Percentiles rank a stretch among this genome's conserved stretches.
phyloP scores from a whole-genome alignment of 2,888 invertebrate species.

The Neoitamus cyanurus region DNA sequence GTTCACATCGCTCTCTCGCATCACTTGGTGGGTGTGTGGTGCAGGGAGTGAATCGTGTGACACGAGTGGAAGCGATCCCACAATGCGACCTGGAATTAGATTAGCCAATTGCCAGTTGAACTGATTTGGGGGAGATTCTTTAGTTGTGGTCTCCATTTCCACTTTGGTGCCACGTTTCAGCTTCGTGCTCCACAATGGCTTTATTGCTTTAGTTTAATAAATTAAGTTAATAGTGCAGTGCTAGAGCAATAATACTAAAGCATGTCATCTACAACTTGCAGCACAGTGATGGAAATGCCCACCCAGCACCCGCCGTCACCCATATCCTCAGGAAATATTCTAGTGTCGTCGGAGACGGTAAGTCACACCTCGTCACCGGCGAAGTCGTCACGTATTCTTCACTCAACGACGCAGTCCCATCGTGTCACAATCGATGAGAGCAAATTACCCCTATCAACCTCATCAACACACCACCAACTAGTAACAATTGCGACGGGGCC shows the following conservation, averaged over 20 bases:
- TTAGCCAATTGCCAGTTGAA: slow-evolving; percentile 39
- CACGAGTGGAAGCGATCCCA: slow-evolving; percentile 31
- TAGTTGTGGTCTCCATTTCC: slow-evolving; percentile 30
- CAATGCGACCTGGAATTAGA: slow-evolving; percentile 28
- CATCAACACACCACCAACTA: slow-evolving; percentile 60
- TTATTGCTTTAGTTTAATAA: slow-evolving; percentile 22
- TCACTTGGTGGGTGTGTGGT: background rate
- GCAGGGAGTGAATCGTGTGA: slow-evolving; percentile 14
- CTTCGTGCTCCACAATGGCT: slow-evolving; percentile 1
- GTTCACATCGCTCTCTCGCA: background rate
- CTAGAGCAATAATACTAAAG: background rate
- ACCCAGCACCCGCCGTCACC: slow-evolving; percentile 77
- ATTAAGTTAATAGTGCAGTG: slow-evolving; percentile 1
- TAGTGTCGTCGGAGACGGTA: slow-evolving; percentile 80
- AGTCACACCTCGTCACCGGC: slow-evolving; percentile 76
- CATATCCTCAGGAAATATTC: slow-evolving; percentile 78
- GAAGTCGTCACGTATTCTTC: slow-evolving; percentile 59
- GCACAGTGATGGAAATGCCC: slow-evolving; percentile 55
- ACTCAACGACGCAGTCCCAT: slow-evolving; percentile 62
- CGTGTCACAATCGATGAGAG: slow-evolving; percentile 66
- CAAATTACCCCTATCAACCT: slow-evolving; percentile 60
- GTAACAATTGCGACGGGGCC: slow-evolving; percentile 49
- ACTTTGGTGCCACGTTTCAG: slow-evolving; percentile 21
- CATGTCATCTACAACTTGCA: slow-evolving; percentile 51
- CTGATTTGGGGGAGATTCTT: slow-evolving; percentile 26